Base-by-base conservation (phyloP, 2,888 invertebrate species). In the Bibio marci region DNA sequence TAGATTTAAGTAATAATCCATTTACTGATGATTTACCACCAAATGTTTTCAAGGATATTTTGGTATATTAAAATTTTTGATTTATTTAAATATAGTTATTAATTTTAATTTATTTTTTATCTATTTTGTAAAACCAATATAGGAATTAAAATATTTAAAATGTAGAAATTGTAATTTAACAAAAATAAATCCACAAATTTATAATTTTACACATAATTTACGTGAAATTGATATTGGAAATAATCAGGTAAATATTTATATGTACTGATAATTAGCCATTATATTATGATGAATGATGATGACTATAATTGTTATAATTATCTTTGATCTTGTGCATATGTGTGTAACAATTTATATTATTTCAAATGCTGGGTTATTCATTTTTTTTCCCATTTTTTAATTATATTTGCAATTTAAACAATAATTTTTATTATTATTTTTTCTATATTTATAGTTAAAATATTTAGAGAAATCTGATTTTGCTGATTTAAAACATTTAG, bases 1-100 rank as follows among this genome's bases (percentile, higher is more conserved):
- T 86, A 46, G 79, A 82, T 59, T 62, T 86, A 47, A 80, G 80
- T 57, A 70, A 73, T 47, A 86, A 86, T 62, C 74, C 76, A 35
- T 59, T 85, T 37, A 63, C 67, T 37, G 79, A 82, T 52, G 66
- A 86, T 42, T 66, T 86, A 42, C 73, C 75, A 52, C 80, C 82
- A 10, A 83, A 83, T 61, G 78, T 79, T 35, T 80, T 81, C 59
- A 79, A 77, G 54, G 81, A 81, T 60, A 64, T 72, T 47, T 65
- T 67, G 59, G 71, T 72, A 56, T 55, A 28, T 14, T 33, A 19
- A 19, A 27, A 32, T 31, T 15, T 18, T 17, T 14, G 5, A 15
- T 38, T 32, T n/a, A n/a, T n/a, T n/a, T n/a, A n/a, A n/a, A n/a
- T n/a, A n/a, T n/a, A n/a, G n/a, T n/a, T n/a, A n/a, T 32, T 6